Percentiles rank a stretch among this genome's conserved stretches.
phyloP scores from a whole-genome alignment of 92 coral and sea anemone species.

The Bergia puertoricense region DNA sequence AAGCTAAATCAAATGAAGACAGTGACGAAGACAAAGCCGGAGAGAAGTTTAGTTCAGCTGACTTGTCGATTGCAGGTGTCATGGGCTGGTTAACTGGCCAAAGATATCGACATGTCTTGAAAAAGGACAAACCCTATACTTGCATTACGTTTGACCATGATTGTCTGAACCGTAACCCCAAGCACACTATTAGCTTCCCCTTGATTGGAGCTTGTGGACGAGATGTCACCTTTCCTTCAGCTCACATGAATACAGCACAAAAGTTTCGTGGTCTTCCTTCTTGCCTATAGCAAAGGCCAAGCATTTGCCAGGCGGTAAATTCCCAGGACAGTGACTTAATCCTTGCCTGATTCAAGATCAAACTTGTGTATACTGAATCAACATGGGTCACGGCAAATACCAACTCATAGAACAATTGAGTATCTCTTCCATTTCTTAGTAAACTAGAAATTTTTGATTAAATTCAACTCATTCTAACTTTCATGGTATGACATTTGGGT shows the following conservation, averaged over 20 bases:
- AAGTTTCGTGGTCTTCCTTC: constrained; percentile 42
- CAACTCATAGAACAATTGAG: too few species aligned
- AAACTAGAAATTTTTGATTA: too few species aligned
- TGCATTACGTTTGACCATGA: constrained; percentile 24
- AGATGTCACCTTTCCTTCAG: constrained; percentile 38
- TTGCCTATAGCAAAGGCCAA: constrained; percentile 50
- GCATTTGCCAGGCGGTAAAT: constrained; percentile 33
- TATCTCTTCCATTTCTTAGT: too few species aligned
- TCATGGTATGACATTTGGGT: too few species aligned
- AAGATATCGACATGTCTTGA: constrained; percentile 38
- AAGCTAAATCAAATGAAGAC: background rate
- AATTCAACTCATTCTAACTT: too few species aligned
- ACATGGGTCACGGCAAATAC: too few species aligned
- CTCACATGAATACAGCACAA: constrained; percentile 39
- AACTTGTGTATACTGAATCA: too few species aligned
- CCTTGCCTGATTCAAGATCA: too few species aligned
- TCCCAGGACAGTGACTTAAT: too few species aligned
- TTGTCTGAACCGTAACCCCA: constrained; percentile 17
- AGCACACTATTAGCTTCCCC: constrained; percentile 47
- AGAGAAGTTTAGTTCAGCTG: constrained; percentile 11
- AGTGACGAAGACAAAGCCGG: background rate
- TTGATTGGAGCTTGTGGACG: constrained; percentile 49
- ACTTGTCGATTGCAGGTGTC: constrained; percentile 4
- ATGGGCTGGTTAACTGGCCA: constrained; percentile 33
- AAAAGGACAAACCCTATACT: constrained; percentile 27